phyloP scores from a whole-genome alignment of 2,113 vertebrate genomes.

The Triplophysa dalaica region DNA sequence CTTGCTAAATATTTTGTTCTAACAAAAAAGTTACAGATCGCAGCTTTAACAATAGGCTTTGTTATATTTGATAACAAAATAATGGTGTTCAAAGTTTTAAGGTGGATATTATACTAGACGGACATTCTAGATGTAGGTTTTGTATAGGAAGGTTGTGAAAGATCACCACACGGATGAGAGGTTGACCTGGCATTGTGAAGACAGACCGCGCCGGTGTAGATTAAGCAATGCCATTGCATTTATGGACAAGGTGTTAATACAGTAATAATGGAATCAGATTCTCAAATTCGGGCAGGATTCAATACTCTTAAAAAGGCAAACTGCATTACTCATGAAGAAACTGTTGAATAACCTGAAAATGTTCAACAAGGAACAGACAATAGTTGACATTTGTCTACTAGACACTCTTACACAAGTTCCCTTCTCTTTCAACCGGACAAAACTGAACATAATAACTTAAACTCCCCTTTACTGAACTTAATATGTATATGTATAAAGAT shows the following conservation, averaged over 20 bases:
- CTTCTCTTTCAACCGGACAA: not conserved
- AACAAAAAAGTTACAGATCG: too few species aligned
- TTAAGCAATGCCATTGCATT: constrained; percentile 10
- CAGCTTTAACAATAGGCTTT: too few species aligned
- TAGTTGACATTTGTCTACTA: not conserved
- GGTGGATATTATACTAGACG: too few species aligned
- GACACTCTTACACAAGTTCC: not conserved
- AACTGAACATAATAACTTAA: not conserved
- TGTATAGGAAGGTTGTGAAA: not conserved
- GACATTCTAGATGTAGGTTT: not conserved
- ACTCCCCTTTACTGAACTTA: not conserved
- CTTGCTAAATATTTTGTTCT: too few species aligned
- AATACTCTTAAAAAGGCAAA: not conserved
- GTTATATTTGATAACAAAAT: too few species aligned
- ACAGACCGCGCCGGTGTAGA: constrained; percentile 11
- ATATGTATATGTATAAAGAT: not conserved
- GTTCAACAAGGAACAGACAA: not conserved
- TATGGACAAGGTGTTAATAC: constrained; percentile 22
- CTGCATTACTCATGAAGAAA: not conserved
- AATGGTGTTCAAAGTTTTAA: too few species aligned
- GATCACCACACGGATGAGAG: constrained; percentile 1
- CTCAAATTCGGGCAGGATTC: not conserved
- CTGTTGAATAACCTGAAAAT: not conserved
- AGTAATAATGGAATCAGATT: not conserved
- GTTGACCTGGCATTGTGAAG: constrained; percentile 6